Evolutionary conservation across 2,888 invertebrate species (phyloP).

Genomic region (Disparrhopalites patrizii): DNA sequence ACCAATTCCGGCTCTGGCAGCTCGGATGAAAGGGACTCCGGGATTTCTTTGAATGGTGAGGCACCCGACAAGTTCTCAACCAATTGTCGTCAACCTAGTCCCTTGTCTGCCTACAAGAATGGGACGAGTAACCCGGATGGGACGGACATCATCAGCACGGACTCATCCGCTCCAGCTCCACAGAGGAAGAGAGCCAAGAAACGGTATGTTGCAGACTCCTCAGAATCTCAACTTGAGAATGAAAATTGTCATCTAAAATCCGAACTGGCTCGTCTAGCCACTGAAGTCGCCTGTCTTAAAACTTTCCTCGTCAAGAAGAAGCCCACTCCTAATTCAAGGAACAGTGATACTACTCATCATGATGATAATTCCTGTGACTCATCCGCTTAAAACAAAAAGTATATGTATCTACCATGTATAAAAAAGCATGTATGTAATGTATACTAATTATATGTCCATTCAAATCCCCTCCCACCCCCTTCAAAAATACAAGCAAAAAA

Average conservation of each 20-base stretch:
- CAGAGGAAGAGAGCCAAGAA: conserved; percentile 55
- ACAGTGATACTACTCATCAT: conserved; percentile 21
- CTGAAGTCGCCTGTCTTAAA: conserved; percentile 85
- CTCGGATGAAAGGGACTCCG: conserved; percentile 84
- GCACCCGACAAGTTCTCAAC: conserved; percentile 39
- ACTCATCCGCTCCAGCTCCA: conserved; percentile 44
- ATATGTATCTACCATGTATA: not conserved
- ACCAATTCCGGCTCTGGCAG: conserved; percentile 59
- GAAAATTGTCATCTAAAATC: conserved; percentile 67
- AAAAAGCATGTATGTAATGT: not conserved
- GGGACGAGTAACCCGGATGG: not conserved
- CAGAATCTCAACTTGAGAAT: conserved; percentile 50
- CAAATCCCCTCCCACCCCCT: no score
- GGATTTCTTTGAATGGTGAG: conserved; percentile 61
- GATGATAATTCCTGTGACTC: conserved; percentile 42
- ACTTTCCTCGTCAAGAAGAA: conserved; percentile 51
- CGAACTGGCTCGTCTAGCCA: conserved; percentile 80
- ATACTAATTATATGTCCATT: not conserved
- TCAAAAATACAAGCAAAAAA: no score
- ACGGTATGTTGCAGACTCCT: conserved; percentile 51
- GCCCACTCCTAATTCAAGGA: conserved; percentile 23
- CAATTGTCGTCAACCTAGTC: conserved; percentile 42
- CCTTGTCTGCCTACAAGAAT: conserved; percentile 54
- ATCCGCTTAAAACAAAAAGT: conserved; percentile 21
- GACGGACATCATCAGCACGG: not conserved